Percentiles rank a stretch among this genome's conserved stretches.
phyloP scores from a whole-genome alignment of 2,113 vertebrate genomes.

The Diglossa brunneiventris region DNA sequence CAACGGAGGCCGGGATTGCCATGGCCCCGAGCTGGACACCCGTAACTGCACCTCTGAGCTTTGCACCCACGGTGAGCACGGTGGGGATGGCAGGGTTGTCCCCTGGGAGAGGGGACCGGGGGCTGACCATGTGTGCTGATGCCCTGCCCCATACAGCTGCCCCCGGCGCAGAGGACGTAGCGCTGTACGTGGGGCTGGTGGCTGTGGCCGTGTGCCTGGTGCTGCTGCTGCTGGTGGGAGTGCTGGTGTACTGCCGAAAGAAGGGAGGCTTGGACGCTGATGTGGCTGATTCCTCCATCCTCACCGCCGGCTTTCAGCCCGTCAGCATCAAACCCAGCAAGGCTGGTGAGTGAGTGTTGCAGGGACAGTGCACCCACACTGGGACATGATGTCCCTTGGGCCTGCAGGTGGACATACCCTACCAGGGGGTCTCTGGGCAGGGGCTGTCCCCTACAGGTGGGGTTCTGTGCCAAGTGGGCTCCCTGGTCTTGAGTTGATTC shows the following conservation, averaged over 20 bases:
- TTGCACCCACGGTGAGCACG: conserved; percentile 90
- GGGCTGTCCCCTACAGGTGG: no score
- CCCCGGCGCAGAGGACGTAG: conserved; percentile 86
- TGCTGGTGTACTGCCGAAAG: conserved; percentile 91
- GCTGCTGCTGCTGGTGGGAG: conserved; percentile 88
- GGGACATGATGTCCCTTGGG: rapidly evolving
- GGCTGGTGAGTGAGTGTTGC: conserved; percentile 79
- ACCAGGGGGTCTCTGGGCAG: rapidly evolving
- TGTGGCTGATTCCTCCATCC: conserved; percentile 96
- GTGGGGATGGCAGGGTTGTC: no score
- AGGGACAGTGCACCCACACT: rapidly evolving
- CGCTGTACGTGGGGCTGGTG: conserved; percentile 91
- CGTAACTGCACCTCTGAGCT: conserved; percentile 95
- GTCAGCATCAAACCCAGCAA: conserved; percentile 98
- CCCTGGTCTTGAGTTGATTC: background rate
- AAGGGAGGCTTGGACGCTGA: conserved; percentile 93
- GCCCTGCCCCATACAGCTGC: conserved; percentile 66
- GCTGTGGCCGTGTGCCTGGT: conserved; percentile 92
- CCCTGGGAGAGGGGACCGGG: background rate
- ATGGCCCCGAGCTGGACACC: conserved; percentile 87
- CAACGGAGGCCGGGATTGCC: conserved; percentile 92
- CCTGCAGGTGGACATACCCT: background rate
- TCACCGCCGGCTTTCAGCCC: conserved; percentile 97
- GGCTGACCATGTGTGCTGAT: background rate
- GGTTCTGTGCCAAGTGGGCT: background rate